phyloP scores from a whole-genome alignment of 2,797 vertebrate genomes.

The Falco cherrug region DNA sequence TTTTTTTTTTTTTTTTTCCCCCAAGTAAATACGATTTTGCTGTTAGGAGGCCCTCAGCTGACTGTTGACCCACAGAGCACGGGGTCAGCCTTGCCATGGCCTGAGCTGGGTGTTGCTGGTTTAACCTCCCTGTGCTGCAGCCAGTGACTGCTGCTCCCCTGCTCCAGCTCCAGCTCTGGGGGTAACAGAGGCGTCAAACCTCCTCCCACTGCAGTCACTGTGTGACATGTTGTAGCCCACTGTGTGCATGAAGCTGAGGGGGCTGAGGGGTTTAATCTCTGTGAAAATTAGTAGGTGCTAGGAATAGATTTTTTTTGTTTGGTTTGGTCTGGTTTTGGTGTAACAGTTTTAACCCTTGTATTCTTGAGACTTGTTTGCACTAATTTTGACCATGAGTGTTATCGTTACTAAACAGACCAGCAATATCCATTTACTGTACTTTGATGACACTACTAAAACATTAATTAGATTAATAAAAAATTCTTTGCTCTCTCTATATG shows the following conservation, averaged over 20 bases:
- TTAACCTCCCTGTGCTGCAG: accelerated
- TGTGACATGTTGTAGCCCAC: background rate
- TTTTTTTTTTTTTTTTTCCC: accelerated
- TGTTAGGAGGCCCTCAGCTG: background rate
- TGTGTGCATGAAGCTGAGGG: background rate
- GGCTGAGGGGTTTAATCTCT: accelerated
- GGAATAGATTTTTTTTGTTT: background rate
- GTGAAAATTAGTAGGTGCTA: background rate
- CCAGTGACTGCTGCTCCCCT: background rate
- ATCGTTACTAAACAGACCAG: background rate
- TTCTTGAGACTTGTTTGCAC: background rate
- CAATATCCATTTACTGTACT: background rate
- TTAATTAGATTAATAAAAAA: background rate
- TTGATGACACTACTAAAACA: background rate
- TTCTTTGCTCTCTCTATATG: background rate
- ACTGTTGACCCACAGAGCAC: background rate
- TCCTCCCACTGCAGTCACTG: background rate
- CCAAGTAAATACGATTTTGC: background rate
- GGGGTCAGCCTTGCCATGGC: accelerated
- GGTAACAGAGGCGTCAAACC: background rate
- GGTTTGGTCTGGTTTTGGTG: background rate
- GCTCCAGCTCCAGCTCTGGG: background rate
- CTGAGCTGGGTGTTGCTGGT: background rate
- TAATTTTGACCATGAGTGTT: accelerated
- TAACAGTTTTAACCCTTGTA: background rate